A percentile compares a stretch with the other conserved stretches of the same genome.
phyloP scores from a whole-genome alignment of 2,888 invertebrate genomes.

The Orthosia gracilis region DNA sequence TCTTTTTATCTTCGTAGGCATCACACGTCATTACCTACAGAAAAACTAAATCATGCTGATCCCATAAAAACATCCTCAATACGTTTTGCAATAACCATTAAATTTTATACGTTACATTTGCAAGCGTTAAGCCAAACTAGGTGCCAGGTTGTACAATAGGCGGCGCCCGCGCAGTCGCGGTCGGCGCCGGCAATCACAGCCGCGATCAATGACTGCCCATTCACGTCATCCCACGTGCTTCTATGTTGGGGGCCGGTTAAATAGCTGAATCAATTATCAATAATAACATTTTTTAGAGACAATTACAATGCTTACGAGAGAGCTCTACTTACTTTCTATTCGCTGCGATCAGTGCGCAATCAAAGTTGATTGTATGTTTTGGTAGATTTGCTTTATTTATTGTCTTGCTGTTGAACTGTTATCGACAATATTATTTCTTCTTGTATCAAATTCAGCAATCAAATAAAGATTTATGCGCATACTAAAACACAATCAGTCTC shows the following conservation, averaged over 20 bases:
- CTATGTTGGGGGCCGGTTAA: conserved; percentile 67
- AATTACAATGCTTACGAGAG: conserved; percentile 56
- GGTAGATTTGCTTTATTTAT: conserved; percentile 27
- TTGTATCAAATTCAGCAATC: not conserved
- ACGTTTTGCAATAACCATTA: conserved; percentile 51
- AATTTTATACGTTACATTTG: conserved; percentile 41
- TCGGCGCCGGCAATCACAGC: conserved; percentile 70
- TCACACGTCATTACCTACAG: conserved; percentile 6
- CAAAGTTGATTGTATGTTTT: conserved; percentile 48
- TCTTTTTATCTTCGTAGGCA: conserved; percentile 24
- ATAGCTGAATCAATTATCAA: conserved; percentile 69
- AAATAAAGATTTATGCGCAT: not conserved
- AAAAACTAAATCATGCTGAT: conserved; percentile 26
- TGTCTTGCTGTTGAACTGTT: conserved; percentile 5
- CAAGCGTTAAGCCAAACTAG: conserved; percentile 55
- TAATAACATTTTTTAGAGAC: conserved; percentile 65
- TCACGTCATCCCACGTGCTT: conserved; percentile 74
- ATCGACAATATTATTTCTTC: not conserved
- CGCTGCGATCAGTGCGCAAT: conserved; percentile 45
- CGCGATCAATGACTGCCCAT: conserved; percentile 70
- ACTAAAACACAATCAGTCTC: not conserved
- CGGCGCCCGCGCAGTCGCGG: conserved; percentile 53
- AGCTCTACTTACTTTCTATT: conserved; percentile 57
- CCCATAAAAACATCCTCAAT: conserved; percentile 23
- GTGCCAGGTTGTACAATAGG: conserved; percentile 57